Evolutionary conservation across 2,113 vertebrate genomes (phyloP).

Genomic region (Phodopus roborovskii): DNA sequence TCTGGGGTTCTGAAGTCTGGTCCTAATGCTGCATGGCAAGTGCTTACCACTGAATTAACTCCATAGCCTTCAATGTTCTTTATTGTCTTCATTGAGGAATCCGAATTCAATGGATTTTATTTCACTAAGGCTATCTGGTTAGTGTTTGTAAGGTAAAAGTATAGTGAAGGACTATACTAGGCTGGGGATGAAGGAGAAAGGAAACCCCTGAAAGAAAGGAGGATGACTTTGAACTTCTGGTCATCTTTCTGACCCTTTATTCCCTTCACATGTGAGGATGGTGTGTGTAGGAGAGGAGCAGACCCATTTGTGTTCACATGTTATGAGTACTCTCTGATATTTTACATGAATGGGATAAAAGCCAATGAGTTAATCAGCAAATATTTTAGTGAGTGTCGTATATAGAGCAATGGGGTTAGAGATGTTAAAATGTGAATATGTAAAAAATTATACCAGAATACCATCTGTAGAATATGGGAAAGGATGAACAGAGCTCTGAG

Average conservation of each 20-base stretch:
- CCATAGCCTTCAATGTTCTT: neutral
- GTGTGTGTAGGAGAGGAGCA: neutral
- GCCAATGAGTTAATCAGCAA: neutral
- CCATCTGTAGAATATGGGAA: neutral
- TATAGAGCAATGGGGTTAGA: neutral
- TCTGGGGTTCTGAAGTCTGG: neutral
- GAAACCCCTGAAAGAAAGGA: neutral
- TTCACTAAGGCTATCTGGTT: neutral
- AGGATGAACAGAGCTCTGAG: neutral
- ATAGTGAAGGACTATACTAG: neutral
- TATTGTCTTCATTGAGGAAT: neutral
- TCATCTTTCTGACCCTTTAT: neutral
- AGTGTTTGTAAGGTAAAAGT: constrained; percentile 3
- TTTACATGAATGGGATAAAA: neutral
- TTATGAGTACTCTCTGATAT: neutral
- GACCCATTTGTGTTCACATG: neutral
- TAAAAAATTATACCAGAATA: neutral
- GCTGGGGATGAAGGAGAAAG: neutral
- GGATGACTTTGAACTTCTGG: neutral
- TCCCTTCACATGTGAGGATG: neutral
- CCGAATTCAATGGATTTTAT: neutral
- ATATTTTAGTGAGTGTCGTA: neutral
- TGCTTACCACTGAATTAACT: neutral
- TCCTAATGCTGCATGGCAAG: neutral
- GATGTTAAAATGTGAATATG: constrained; percentile 5